Evolutionary conservation across 2,797 vertebrate genomes (phyloP), one percentile per base, ranked within the genome.

Genomic region (Babyrousa celebensis): DNA sequence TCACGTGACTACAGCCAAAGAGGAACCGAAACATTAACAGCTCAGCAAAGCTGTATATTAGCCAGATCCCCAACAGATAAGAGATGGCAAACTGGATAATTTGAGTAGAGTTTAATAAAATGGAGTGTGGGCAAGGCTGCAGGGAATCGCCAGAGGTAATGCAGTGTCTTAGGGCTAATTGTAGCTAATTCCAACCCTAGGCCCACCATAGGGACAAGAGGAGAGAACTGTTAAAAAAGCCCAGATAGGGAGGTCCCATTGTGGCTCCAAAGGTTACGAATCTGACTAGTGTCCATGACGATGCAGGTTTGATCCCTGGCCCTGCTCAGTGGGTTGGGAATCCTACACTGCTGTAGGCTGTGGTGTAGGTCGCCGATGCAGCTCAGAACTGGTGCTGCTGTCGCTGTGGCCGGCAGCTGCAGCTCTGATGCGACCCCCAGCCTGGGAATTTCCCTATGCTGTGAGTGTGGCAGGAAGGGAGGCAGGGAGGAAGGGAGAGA

Each of bases 101-200:
- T 74, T 93, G 90, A 60, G 74, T 40, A 82, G 32, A 75, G 23
- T 48, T 32, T 58, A 91, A 48, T 74, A 68, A 78, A 74, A 72
- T 56, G 27, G 10, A 7, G 25, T 29, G 8, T 74, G 27, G 84
- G 23, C 14, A 65, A 58, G 29, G 15, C 32, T 15, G 40, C 7
- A 72, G 29, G 21, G 77, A 89, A 48, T 52, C 78, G 43, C 48
- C 32, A 82, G 71, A 77, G 79, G 52, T 6, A 40, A 36, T 14
- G 20, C n/a, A 80, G 18, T 12, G 15, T 60, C 56, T 88, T 36
- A 27, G 17, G n/a, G 23, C 52, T 27, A 23, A n/a, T 2, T 77
- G 20, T 12, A 54, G n/a, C 32, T 75, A 14, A 68, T 88, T 85
- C 71, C 36, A 68, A 25, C 36, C 11, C n/a, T 5, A 75, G 12